Percentiles rank a stretch among this genome's conserved stretches.
These are phyloP conservation scores for Oxyruncus cristatus DNA, from an alignment of 2,113 vertebrate genomes.

Conservation along the genomic window DNA sequence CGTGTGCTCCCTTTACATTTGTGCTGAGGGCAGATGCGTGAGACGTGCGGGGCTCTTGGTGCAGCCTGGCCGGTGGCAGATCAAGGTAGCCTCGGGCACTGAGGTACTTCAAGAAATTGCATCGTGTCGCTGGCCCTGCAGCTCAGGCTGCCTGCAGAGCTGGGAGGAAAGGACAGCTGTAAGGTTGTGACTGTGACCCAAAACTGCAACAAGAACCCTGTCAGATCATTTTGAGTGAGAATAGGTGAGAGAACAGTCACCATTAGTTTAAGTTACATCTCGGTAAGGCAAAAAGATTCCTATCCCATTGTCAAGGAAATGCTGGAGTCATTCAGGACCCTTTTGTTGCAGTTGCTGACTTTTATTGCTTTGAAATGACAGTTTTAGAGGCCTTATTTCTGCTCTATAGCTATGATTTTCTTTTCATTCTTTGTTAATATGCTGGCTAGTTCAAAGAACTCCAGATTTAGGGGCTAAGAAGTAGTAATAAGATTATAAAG, in stretches of 20 bases:
- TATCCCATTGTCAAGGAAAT: not conserved
- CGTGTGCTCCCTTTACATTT: not conserved
- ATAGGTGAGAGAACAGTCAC: not conserved
- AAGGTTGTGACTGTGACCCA: not conserved
- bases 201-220: not conserved
- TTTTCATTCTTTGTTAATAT: not conserved
- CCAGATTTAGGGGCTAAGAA: not conserved
- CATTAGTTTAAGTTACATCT: not conserved
- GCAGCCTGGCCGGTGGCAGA: not conserved
- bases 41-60: not conserved
- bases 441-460: not conserved
- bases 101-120: not conserved
- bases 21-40: not conserved
- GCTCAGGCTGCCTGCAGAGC: not conserved
- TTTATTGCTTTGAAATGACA: not conserved
- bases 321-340: not conserved
- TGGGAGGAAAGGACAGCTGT: not conserved
- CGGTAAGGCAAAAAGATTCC: not conserved
- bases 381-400: not conserved
- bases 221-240: not conserved
- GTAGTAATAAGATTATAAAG: not conserved
- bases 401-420: not conserved
- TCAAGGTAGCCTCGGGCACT: not conserved
- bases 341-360: not conserved
- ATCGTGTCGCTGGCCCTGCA: not conserved